Evolutionary conservation across 2,888 invertebrate species (phyloP).

Genomic region (Hanleya hanleyi): DNA sequence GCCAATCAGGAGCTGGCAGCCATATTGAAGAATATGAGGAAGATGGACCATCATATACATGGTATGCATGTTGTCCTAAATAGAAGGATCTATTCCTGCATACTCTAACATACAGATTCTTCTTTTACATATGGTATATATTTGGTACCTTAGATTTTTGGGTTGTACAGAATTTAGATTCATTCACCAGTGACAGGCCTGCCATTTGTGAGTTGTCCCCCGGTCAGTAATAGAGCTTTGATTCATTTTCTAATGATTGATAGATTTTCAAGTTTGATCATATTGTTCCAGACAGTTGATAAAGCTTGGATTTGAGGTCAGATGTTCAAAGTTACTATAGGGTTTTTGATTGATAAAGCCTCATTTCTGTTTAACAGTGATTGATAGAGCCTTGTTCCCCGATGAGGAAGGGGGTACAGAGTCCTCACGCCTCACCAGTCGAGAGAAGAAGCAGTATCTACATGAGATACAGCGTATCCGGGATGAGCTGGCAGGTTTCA

Average conservation of each 20-base stretch:
- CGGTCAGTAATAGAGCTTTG: too few species aligned
- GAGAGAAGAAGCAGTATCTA: slow-evolving; percentile 62
- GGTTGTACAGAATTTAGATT: too few species aligned
- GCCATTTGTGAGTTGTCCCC: too few species aligned
- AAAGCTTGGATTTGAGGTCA: background rate
- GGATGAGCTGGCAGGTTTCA: slow-evolving; percentile 67
- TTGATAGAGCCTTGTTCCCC: slow-evolving; percentile 63
- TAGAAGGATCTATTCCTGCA: too few species aligned
- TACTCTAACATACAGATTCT: too few species aligned
- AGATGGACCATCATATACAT: slow-evolving; percentile 76
- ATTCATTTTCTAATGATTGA: too few species aligned
- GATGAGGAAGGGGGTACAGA: slow-evolving; percentile 54
- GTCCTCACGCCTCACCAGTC: slow-evolving; percentile 43
- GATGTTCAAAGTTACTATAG: background rate
- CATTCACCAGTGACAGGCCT: too few species aligned
- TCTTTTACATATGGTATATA: too few species aligned
- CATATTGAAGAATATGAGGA: slow-evolving; percentile 76
- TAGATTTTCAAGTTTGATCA: too few species aligned
- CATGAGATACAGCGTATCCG: slow-evolving; percentile 67
- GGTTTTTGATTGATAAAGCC: too few species aligned
- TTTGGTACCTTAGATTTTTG: too few species aligned
- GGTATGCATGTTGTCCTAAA: too few species aligned
- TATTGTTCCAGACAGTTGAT: background rate
- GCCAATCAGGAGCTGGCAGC: slow-evolving; percentile 76
- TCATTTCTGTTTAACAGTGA: slow-evolving; percentile 54